Conservation (phyloP, 2,888 invertebrate species). For the Cinara cedri region DNA sequence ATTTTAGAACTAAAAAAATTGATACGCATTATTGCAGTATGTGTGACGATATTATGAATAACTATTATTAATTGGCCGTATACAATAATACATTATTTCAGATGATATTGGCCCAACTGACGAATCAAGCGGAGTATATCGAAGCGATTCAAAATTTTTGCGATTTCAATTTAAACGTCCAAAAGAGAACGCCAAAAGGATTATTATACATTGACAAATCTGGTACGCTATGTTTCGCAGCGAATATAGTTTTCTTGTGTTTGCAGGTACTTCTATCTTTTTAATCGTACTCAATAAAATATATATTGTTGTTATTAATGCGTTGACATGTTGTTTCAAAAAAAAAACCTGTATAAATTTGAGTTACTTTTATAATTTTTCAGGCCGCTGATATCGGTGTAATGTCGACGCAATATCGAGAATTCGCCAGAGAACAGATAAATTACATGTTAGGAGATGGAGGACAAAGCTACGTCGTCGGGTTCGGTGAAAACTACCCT, state of each 20-base stretch:
- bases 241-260: constrained; percentile 68
- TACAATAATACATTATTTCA: constrained; percentile 60
- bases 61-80: too few relatives aligned
- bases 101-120: constrained; percentile 65
- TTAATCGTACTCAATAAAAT: too few relatives aligned
- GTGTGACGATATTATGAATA: too few relatives aligned
- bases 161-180: constrained; percentile 65
- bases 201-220: constrained; percentile 67
- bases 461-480: constrained; percentile 67
- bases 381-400: constrained; percentile 64
- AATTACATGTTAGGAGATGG: constrained; percentile 67
- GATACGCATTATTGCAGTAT: too few relatives aligned
- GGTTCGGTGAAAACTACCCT: constrained; percentile 67
- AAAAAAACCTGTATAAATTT: not conserved
- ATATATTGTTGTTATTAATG: constrained; percentile 7
- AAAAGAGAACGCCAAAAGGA: constrained; percentile 66
- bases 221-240: constrained; percentile 67
- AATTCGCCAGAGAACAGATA: constrained; percentile 67
- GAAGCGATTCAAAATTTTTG: constrained; percentile 65
- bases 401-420: constrained; percentile 62
- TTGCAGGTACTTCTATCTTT: constrained; percentile 63
- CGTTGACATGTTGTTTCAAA: not conserved
- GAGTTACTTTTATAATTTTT: not conserved
- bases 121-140: constrained; percentile 63
- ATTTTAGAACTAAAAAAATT: too few relatives aligned